Base-by-base conservation (phyloP, 1,140 invertebrate species). In the Triops longicaudatus region DNA sequence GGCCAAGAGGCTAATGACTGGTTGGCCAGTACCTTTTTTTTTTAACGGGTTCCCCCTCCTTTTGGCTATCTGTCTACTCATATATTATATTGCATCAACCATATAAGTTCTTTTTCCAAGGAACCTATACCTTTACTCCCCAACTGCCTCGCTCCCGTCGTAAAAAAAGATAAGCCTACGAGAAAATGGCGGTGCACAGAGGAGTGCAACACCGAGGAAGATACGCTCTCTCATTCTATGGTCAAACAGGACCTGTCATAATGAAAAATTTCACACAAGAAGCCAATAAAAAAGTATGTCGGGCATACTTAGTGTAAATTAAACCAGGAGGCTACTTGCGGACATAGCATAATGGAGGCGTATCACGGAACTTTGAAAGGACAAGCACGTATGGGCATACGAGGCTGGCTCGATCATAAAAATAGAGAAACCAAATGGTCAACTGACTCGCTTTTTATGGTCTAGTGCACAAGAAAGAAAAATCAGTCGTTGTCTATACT, bases 1-100 rank as follows among this genome's bases (percentile, higher is more conserved):
- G 50, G 50, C 50, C 50, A 63, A 63, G 50, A 63, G 50, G 50
- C 50, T 63, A 63, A 63, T 63, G 50, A 63, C 50, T 63, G 50
- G 50, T 63, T 63, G 50, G 50, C 50, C 22, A 22, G 50, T 22
- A 63, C 50, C 50, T 63, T 63, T 63, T 44, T 44, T 44, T 37
- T 37, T 37, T 37, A 37, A 37, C 31, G 31, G 31, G 31, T 37
- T 37, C 31, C 31, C 31, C 31, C 50, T 22, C 50, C n/a, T 63
- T 63, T 63, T 37, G 31, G 31, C 31, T 37, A 37, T 63, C 50
- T 63, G 6, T 63, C 50, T 17, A 17, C 17, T n/a, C 14, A n/a
- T 63, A 63, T 63, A n/a, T 63, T 12, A 63, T 63, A 63, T 63
- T 63, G 22, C 50, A 63, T 63, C 50, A 63, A 63, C 50, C 50